A percentile compares a stretch with the other conserved stretches of the same genome.
Conservation (phyloP, 2,797 vertebrate species). For the Bucorvus abyssinicus region DNA sequence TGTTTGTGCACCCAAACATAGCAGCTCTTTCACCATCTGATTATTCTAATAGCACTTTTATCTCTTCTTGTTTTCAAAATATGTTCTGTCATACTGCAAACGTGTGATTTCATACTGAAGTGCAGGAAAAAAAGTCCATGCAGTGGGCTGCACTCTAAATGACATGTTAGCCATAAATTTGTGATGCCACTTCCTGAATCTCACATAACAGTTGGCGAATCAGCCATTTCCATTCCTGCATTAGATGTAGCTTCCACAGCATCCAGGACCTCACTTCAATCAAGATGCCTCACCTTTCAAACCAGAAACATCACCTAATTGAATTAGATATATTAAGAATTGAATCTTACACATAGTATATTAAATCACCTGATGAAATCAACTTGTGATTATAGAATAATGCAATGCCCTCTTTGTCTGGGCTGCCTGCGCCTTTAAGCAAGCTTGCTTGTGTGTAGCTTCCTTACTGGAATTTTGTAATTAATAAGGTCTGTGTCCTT, state of each 20-base stretch:
- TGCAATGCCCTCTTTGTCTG: neutral
- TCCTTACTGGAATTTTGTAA: neutral
- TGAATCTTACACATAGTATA: slow-evolving; percentile 15
- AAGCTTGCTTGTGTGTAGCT: neutral
- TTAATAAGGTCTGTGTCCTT: neutral
- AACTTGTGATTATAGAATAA: slow-evolving; percentile 27
- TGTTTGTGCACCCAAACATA: neutral
- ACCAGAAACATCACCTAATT: slow-evolving; percentile 13
- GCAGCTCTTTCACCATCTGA: neutral
- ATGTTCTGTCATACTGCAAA: neutral
- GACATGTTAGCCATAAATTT: neutral
- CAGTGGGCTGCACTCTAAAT: neutral
- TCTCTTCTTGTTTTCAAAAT: neutral
- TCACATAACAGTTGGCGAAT: neutral
- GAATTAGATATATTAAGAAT: slow-evolving; percentile 45
- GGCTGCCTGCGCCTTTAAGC: neutral
- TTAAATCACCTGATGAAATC: slow-evolving; percentile 47
- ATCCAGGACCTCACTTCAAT: neutral
- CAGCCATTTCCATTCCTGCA: neutral
- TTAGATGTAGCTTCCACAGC: neutral
- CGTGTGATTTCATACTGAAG: neutral
- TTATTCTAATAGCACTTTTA: neutral
- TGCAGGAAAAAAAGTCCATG: neutral
- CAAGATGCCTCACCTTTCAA: slow-evolving; percentile 28
- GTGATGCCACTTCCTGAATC: neutral